Conservation (phyloP, 2,113 vertebrate genomes). For the Thermophis baileyi region DNA sequence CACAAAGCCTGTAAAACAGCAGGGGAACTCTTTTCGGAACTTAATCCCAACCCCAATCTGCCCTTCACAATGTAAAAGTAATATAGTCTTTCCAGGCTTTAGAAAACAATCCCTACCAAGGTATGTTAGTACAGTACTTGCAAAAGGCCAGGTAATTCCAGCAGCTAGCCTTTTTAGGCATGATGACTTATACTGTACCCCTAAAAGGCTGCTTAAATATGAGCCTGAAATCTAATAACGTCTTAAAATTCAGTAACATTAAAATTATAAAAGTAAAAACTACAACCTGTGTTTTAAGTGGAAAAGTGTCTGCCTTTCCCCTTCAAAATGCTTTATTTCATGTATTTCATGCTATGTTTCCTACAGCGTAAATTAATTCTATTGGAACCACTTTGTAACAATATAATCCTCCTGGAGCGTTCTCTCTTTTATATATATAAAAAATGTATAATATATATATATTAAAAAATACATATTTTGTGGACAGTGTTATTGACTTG, state of each 20-base stretch:
- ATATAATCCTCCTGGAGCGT: neutral
- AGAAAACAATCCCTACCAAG: constrained; percentile 57
- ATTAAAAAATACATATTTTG: no score
- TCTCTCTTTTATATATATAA: neutral
- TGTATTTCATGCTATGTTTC: neutral
- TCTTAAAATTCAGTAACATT: constrained; percentile 24
- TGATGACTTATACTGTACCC: neutral
- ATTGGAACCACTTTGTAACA: neutral
- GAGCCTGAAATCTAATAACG: constrained; percentile 12
- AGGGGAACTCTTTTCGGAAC: constrained; percentile 56
- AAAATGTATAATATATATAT: no score
- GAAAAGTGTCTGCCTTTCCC: neutral
- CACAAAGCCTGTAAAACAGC: constrained; percentile 69
- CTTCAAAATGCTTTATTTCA: neutral
- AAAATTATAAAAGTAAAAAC: constrained; percentile 3
- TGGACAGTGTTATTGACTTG: no score
- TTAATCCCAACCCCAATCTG: constrained; percentile 59
- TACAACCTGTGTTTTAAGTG: neutral
- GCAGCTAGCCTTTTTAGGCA: constrained; percentile 7
- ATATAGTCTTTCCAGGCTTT: constrained; percentile 55
- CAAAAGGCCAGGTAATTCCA: constrained; percentile 49
- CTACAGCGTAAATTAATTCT: neutral
- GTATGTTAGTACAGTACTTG: constrained; percentile 50
- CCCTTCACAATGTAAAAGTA: constrained; percentile 56
- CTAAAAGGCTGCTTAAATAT: constrained; percentile 10